Conservation (phyloP, 2,113 vertebrate genomes). For the Rhipidura dahli region DNA sequence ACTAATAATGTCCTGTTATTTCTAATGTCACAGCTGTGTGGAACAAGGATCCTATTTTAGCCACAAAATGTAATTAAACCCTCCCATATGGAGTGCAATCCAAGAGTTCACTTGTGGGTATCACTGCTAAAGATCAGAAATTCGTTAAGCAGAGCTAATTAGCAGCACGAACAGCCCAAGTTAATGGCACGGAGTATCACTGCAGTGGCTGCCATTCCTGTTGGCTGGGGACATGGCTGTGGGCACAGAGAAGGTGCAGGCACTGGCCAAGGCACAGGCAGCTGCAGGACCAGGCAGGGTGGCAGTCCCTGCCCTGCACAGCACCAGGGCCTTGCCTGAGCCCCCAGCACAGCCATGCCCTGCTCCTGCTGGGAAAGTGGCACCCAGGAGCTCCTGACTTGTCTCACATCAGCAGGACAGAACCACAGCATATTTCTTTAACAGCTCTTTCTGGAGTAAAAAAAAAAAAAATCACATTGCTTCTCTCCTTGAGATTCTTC, state of each 20-base stretch:
- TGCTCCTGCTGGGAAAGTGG: background rate
- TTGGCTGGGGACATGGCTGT: background rate
- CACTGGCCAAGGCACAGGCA: background rate
- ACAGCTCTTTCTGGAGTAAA: background rate
- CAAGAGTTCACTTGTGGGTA: background rate
- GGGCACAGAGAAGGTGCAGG: background rate
- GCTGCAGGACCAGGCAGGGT: background rate
- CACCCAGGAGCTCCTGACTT: background rate
- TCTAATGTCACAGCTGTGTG: background rate
- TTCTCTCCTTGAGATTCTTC: background rate
- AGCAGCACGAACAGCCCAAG: background rate
- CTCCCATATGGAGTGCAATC: background rate
- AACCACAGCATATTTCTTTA: background rate
- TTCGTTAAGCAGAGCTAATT: background rate
- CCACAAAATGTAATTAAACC: background rate
- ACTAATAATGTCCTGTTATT: background rate
- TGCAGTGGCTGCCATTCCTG: background rate
- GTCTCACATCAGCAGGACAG: background rate
- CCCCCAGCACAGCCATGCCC: accelerated
- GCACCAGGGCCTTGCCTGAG: background rate
- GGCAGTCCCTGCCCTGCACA: background rate
- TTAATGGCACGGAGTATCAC: accelerated
- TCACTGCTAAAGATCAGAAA: background rate
- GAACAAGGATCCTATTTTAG: background rate
- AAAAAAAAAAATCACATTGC: accelerated